Base-by-base conservation (phyloP, 2,888 invertebrate species). In the Scrobipalpa atriplicella region DNA sequence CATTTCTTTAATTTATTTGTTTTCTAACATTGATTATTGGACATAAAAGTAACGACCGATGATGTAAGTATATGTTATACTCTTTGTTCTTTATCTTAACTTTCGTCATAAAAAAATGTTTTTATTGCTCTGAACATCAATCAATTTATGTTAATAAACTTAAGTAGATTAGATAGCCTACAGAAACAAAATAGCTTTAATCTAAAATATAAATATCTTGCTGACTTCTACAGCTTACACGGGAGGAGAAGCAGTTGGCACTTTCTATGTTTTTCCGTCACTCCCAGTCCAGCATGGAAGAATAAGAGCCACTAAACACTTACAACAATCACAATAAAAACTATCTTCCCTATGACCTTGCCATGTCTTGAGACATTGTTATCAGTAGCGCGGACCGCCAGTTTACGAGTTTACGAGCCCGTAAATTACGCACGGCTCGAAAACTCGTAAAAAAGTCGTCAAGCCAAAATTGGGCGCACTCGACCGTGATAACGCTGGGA, bases 371-470 rank as follows among this genome's bases (percentile, higher is more conserved):
- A 19, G 63, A 41, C 43, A 58, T 41, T 58, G 56, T 58, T 65
- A 65, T 65, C 64, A 64, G 64, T 29, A 29, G 29, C 19, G 62
- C 58, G 47, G 56, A 51, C 72, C 71, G 70, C 73, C 70, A 64
- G 54, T 56, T 56, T 56, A 56, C 38, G 73, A 74, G 71, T 85
- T 90, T 89, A 90, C 83, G 82, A 79, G 76, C 69, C 78, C 85
- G 77, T 90, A 90, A 90, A 89, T 91, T 89, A 89, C 85, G 78
- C 78, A 80, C 80, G 83, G 85, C 84, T 87, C 83, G 83, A 83
- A 81, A 84, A 86, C 86, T 90, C 90, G 87, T 91, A 91, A 91
- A 91, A 90, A 88, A 88, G 87, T 87, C 89, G 84, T 90, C 90
- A 89, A 87, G 80, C 75, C 77, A 80, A 86, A 90, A 90, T 90